phyloP scores from a whole-genome alignment of 2,797 vertebrate species.

The Ctenosaura bakeri region DNA sequence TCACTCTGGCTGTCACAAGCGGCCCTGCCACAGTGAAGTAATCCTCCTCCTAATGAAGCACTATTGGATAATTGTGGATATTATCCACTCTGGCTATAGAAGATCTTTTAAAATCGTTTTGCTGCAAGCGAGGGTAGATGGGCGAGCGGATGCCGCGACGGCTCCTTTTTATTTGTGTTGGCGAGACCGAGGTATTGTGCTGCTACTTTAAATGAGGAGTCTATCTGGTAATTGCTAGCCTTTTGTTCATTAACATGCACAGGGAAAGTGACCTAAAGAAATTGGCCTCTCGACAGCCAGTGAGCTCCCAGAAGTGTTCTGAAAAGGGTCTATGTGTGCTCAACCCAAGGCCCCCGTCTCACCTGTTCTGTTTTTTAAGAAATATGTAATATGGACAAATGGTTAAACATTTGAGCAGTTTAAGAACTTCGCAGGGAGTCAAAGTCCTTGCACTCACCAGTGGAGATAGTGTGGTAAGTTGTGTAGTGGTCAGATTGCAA shows the following conservation, averaged over 20 bases:
- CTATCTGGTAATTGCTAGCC: constrained; percentile 79
- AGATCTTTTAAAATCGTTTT: constrained; percentile 33
- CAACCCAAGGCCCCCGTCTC: constrained; percentile 32
- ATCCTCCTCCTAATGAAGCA: constrained; percentile 60
- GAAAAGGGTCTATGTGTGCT: background rate
- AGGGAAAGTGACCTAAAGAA: constrained; percentile 69
- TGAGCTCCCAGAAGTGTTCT: constrained; percentile 40
- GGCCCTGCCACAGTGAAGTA: background rate
- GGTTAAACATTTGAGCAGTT: background rate
- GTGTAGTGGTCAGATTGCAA: background rate
- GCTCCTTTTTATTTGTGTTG: background rate
- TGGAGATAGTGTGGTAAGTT: background rate
- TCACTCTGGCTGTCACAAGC: constrained; percentile 48
- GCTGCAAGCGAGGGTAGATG: background rate
- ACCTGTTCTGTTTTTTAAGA: background rate
- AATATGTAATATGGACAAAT: background rate
- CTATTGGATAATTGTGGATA: constrained; percentile 39
- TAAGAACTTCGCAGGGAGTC: background rate
- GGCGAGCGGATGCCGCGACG: background rate
- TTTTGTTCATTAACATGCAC: constrained; percentile 81
- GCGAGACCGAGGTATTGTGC: constrained; percentile 51
- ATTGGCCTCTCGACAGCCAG: background rate
- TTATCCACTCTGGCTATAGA: constrained; percentile 50
- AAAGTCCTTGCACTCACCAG: background rate
- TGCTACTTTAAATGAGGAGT: constrained; percentile 77